Percentiles rank a stretch among this genome's conserved stretches.
These are phyloP conservation scores for Drosophila triauraria DNA, from an alignment of 1,140 invertebrate species.

Conservation along the genomic window DNA sequence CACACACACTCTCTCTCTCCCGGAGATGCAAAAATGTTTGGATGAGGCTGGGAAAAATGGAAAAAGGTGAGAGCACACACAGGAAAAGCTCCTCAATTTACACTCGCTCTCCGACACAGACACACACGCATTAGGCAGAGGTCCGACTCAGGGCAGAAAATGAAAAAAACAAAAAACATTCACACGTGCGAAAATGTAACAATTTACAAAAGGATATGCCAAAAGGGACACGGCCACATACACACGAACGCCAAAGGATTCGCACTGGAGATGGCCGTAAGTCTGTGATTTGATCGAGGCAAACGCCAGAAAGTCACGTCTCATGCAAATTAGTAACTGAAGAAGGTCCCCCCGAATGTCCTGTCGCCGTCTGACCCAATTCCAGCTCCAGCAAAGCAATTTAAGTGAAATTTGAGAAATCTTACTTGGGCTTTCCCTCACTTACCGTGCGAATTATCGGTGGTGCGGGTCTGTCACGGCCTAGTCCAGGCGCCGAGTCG, in stretches of 20 bases:
- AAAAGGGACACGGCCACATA: slow-evolving; percentile 37
- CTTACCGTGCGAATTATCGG: slow-evolving; percentile 36
- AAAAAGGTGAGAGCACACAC: slow-evolving; percentile 54
- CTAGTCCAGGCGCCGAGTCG: slow-evolving; percentile 1
- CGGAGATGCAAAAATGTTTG: slow-evolving; percentile 46
- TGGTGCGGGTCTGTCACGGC: slow-evolving; percentile 24
- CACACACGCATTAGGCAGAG: slow-evolving; percentile 33
- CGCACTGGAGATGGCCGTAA: slow-evolving; percentile 41
- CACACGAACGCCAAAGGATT: slow-evolving; percentile 16
- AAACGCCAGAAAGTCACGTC: slow-evolving; percentile 48
- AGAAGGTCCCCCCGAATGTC: slow-evolving; percentile 29
- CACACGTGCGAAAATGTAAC: slow-evolving; percentile 75
- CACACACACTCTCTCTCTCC: slow-evolving; percentile 19
- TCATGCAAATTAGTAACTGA: slow-evolving; percentile 49
- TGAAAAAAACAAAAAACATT: slow-evolving; percentile 33
- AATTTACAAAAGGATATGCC: slow-evolving; percentile 75
- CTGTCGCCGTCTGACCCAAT: slow-evolving; percentile 31
- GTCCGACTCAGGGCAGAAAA: slow-evolving; percentile 11
- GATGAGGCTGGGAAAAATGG: slow-evolving; percentile 44
- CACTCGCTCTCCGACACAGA: slow-evolving; percentile 38
- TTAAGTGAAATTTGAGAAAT: slow-evolving; percentile 45
- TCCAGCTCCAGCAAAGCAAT: slow-evolving; percentile 8
- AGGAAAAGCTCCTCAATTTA: slow-evolving; percentile 70
- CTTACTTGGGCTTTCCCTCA: slow-evolving; percentile 8
- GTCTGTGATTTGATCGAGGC: slow-evolving; percentile 53